phyloP scores from a whole-genome alignment of 1,140 invertebrate genomes.

The Sycophila sp. region DNA sequence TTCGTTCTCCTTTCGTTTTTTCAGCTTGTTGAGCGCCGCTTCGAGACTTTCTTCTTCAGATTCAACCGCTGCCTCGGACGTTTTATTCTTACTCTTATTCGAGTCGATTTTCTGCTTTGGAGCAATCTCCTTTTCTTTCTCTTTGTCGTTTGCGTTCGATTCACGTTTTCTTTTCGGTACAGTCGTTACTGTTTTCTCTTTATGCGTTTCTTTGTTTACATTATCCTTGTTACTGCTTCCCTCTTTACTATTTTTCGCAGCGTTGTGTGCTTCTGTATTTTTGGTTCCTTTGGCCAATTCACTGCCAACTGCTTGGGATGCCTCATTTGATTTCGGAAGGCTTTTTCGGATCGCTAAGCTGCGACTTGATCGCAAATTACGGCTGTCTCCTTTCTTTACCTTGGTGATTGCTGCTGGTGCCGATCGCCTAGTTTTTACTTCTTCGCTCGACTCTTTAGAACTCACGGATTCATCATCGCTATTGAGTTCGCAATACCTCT shows the following conservation, averaged over 20 bases:
- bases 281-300: conserved; percentile 29
- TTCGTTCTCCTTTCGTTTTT: conserved; percentile 49
- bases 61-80: neutral
- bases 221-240: conserved; percentile 6
- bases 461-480: conserved; percentile 56
- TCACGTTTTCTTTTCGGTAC: conserved; percentile 36
- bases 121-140: conserved; percentile 37
- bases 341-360: conserved; percentile 33
- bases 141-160: conserved; percentile 38
- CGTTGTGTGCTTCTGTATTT: conserved; percentile 12
- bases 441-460: conserved; percentile 45
- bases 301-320: neutral
- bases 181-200: conserved; percentile 30
- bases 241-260: conserved; percentile 34
- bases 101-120: neutral
- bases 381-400: conserved; percentile 26
- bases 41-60: conserved; percentile 59
- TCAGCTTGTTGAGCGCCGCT: conserved; percentile 52
- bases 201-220: conserved; percentile 23
- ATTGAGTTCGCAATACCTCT: conserved; percentile 60
- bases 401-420: conserved; percentile 5
- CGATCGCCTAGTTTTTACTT: conserved; percentile 47
- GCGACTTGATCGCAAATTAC: conserved; percentile 40
- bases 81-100: conserved; percentile 30
- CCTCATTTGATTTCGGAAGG: conserved; percentile 18